Percentiles rank a stretch among this genome's conserved stretches.
phyloP scores from a whole-genome alignment of 2,113 vertebrate species.

The Corvus hawaiiensis region DNA sequence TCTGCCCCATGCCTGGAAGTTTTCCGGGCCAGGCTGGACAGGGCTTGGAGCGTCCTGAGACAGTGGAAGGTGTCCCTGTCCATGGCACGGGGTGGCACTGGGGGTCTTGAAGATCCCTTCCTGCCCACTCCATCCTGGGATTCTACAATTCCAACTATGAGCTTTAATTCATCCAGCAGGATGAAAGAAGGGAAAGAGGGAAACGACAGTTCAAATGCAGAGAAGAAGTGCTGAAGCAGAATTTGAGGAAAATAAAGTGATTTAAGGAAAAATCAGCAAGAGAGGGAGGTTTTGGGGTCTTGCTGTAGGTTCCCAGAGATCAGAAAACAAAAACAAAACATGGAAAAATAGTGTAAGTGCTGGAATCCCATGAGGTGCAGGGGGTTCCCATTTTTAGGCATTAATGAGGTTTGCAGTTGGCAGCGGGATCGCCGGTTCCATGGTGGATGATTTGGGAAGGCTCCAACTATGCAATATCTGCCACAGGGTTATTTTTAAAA shows the following conservation, averaged over 20 bases:
- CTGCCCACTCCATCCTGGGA: not conserved
- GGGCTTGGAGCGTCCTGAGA: not conserved
- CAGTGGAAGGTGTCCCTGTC: not conserved
- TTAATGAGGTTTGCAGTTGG: not conserved
- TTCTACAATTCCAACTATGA: accelerated
- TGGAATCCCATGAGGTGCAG: not conserved
- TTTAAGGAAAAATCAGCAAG: not conserved
- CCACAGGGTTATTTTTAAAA: constrained; percentile 11
- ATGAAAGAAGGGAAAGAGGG: not conserved
- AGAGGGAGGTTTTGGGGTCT: not conserved
- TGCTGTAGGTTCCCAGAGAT: not conserved
- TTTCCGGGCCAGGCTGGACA: not conserved
- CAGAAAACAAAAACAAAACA: not conserved
- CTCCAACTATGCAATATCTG: not conserved
- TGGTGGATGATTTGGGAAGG: not conserved
- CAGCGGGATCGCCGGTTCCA: not conserved
- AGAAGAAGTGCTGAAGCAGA: not conserved
- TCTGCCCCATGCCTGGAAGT: not conserved
- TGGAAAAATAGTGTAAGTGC: accelerated
- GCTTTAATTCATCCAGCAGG: not conserved
- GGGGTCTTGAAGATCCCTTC: not conserved
- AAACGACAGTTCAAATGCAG: accelerated
- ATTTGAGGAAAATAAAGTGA: not conserved
- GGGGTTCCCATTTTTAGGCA: not conserved
- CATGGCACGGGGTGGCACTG: accelerated